Base-by-base conservation (phyloP, 2,113 vertebrate genomes). In the Poeciliopsis retropinna region DNA sequence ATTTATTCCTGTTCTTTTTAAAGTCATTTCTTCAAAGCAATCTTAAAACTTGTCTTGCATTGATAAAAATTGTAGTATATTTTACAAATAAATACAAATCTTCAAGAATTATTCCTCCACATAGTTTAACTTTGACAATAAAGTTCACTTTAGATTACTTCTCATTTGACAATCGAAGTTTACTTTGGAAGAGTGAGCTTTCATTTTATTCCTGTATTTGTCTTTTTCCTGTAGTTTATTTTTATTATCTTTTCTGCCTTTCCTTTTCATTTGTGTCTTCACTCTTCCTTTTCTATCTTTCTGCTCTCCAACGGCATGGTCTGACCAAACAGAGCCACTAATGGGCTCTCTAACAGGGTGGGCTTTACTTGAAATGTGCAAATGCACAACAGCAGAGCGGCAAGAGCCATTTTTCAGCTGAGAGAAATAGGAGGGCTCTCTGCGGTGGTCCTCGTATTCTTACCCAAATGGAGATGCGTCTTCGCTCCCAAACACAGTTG, bases 311-410 rank as follows among this genome's bases (percentile, higher is more conserved):
- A 75, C 77, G 73, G 1, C 44, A 47, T 17, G 44, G 44, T 19
- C 68, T 74, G 71, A 72, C 72, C 79, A 73, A 83, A 79, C 47
- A 74, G 22, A 84, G 60, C 75, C 82, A 86, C 78, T 92, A 86
- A 91, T 88, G 78, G 80, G 87, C 78, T 92, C 80, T 82, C 62
- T 80, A 74, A 84, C 44, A 69, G 22, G 63, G 44, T 51, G 69
- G 66, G 69, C 63, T 67, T 62, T 65, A 66, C 80, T 78, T 5
- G 73, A 79, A 64, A 82, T 65, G 83, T 84, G 83, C 75, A 67
- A 87, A 79, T 70, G 75, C 60, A 13, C 79, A 69, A 67, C 82
- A 71, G 76, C 76, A 39, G 73, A 73, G 70, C 34, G n/a, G 41
- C 28, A 70, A 84, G 82, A 84, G 82, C 72, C 63, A 71, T 84